These are phyloP conservation scores for Diloba caeruleocephala DNA, from an alignment of 2,888 invertebrate genomes.

Conservation along the genomic window DNA sequence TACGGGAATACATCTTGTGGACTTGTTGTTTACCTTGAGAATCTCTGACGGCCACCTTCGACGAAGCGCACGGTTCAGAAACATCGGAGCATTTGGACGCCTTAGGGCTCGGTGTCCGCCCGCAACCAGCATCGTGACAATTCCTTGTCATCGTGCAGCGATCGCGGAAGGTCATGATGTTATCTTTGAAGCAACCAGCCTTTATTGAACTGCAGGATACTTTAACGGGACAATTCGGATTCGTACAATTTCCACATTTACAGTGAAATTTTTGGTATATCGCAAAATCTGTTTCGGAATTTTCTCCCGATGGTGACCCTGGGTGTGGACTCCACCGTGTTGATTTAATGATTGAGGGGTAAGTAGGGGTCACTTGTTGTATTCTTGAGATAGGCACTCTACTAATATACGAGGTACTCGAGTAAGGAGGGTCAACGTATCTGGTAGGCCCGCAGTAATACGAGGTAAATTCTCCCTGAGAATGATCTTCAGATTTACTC, in stretches of 20 bases:
- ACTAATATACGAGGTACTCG: slow-evolving; percentile 58
- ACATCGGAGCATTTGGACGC: slow-evolving; percentile 41
- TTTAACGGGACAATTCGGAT: slow-evolving; percentile 52
- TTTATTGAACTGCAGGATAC: slow-evolving; percentile 18
- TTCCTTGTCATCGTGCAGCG: slow-evolving; percentile 72
- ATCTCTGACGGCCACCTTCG: slow-evolving; percentile 44
- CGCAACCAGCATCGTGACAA: slow-evolving; percentile 66
- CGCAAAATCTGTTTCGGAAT: slow-evolving; percentile 32
- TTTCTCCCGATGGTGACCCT: slow-evolving; percentile 49
- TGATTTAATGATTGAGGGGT: slow-evolving; percentile 54
- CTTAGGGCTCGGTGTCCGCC: slow-evolving; percentile 40
- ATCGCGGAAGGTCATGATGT: slow-evolving; percentile 71
- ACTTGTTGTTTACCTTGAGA: slow-evolving; percentile 26
- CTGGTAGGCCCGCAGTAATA: slow-evolving; percentile 54
- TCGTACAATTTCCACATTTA: slow-evolving; percentile 59
- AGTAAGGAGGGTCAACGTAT: slow-evolving; percentile 50
- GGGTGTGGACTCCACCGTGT: slow-evolving; percentile 62
- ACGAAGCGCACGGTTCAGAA: slow-evolving; percentile 10
- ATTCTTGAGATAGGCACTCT: slow-evolving; percentile 14
- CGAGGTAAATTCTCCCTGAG: slow-evolving; percentile 61
- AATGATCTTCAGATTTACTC: slow-evolving; percentile 36
- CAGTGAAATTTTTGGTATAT: slow-evolving; percentile 47
- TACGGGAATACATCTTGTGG: slow-evolving; percentile 13
- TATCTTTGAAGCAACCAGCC: slow-evolving; percentile 56
- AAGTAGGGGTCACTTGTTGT: slow-evolving; percentile 48